These are phyloP conservation scores for Laticauda colubrina DNA, from an alignment of 2,113 vertebrate species.

Conservation along the genomic window DNA sequence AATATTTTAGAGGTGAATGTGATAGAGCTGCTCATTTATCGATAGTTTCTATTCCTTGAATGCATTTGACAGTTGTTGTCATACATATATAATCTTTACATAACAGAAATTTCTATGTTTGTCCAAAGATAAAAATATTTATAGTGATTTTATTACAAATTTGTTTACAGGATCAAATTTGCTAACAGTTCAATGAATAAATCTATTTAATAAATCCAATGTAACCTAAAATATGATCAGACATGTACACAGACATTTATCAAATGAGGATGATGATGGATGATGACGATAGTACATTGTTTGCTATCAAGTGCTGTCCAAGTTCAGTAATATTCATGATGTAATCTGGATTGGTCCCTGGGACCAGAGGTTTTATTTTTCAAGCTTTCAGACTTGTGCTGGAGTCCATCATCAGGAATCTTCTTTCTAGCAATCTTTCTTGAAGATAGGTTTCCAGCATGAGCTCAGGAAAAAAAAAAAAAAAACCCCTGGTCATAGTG, in stretches of 20 bases:
- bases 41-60: neutral
- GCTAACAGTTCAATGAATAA: neutral
- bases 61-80: neutral
- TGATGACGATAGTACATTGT: neutral
- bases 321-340: neutral
- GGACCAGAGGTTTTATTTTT: neutral
- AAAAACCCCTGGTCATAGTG: accelerated
- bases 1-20: neutral
- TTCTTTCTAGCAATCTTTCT: neutral
- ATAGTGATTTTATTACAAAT: neutral
- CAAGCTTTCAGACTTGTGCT: neutral
- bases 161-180: neutral
- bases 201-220: neutral
- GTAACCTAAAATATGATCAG: neutral
- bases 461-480: neutral
- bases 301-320: neutral
- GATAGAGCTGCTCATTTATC: neutral
- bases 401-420: neutral
- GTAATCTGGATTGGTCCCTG: neutral
- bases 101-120: neutral
- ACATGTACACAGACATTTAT: neutral
- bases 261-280: neutral
- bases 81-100: neutral
- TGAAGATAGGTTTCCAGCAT: neutral
- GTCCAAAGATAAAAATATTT: neutral